These are phyloP conservation scores for Emydura subglobosa DNA, from an alignment of 2,113 vertebrate genomes.

Conservation along the genomic window DNA sequence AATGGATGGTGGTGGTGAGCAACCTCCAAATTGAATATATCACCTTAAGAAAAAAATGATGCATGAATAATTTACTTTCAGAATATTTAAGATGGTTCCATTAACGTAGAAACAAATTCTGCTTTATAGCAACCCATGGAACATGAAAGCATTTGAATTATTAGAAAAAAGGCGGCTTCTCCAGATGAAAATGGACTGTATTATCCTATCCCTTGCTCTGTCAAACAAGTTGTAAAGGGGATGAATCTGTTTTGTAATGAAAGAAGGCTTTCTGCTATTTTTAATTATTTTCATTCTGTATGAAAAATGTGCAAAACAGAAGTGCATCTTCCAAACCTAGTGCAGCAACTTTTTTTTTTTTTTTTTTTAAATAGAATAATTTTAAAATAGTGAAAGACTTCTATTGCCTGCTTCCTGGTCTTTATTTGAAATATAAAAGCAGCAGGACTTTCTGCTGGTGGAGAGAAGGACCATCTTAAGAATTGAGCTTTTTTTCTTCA, in stretches of 20 bases:
- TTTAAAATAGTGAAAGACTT: background rate
- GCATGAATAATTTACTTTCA: constrained; percentile 32
- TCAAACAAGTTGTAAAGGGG: background rate
- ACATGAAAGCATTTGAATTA: background rate
- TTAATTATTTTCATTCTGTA: background rate
- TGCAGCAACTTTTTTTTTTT: background rate
- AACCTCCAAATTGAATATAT: background rate
- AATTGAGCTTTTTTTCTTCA: background rate
- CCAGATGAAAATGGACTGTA: background rate
- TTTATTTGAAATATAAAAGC: background rate
- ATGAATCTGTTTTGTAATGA: background rate
- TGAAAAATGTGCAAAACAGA: background rate
- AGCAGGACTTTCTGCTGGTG: background rate
- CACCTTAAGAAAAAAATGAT: background rate
- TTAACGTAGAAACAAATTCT: constrained; percentile 17
- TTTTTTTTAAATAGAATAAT: background rate
- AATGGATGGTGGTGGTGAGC: background rate
- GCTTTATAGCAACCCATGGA: background rate
- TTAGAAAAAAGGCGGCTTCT: background rate
- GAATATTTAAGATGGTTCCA: background rate
- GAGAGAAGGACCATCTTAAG: background rate
- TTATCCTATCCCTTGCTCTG: background rate
- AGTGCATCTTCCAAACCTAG: background rate
- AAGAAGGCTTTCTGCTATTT: background rate
- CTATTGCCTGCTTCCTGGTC: background rate